phyloP scores from a whole-genome alignment of 2,113 vertebrate genomes.

The Aldabrachelys gigantea region DNA sequence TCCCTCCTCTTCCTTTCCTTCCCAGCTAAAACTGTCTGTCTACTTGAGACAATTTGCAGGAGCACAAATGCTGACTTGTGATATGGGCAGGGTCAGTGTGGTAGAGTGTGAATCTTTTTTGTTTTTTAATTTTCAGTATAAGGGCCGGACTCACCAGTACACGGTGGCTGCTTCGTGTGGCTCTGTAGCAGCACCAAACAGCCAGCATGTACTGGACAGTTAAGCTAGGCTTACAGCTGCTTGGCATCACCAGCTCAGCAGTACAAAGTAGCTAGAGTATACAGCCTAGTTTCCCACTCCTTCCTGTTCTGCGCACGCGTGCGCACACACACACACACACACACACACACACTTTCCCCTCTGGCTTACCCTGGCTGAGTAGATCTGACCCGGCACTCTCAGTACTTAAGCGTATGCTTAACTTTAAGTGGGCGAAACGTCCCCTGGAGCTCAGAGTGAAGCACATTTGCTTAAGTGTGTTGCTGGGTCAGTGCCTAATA shows the following conservation, averaged over 20 bases:
- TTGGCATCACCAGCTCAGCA: background rate
- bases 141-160: too few relatives aligned
- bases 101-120: too few relatives aligned
- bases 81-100: too few relatives aligned
- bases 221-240: too few relatives aligned
- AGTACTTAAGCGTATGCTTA: rapidly evolving
- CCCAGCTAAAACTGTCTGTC: background rate
- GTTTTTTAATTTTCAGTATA: too few relatives aligned
- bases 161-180: too few relatives aligned
- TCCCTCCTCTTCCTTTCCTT: background rate
- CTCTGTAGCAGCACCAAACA: background rate
- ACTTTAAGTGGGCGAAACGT: rapidly evolving
- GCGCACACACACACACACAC: background rate
- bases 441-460: background rate
- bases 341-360: rapidly evolving
- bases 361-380: background rate
- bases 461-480: background rate
- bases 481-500: background rate
- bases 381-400: background rate
- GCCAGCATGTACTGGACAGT: too few relatives aligned
- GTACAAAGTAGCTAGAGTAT: background rate
- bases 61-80: background rate
- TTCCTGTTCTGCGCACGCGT: too few relatives aligned
- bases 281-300: too few relatives aligned
- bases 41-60: background rate